phyloP scores from a whole-genome alignment of 2,888 invertebrate genomes.

The Trachelus stipa region DNA sequence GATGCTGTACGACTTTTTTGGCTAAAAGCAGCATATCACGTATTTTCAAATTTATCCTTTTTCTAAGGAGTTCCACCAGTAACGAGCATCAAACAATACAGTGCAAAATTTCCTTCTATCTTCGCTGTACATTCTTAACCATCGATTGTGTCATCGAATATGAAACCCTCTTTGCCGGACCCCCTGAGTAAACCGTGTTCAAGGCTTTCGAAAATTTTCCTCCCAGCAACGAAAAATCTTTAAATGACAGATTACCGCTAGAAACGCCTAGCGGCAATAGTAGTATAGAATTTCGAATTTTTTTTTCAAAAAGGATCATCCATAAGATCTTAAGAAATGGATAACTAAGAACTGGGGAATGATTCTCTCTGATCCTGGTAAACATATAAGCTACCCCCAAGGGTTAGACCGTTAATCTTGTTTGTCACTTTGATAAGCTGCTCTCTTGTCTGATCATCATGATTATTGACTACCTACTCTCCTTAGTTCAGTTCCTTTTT shows the following conservation, averaged over 20 bases:
- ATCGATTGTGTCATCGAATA: no score
- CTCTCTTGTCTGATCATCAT: not conserved
- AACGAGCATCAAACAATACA: not conserved
- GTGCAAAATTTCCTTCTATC: not conserved
- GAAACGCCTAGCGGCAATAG: no score
- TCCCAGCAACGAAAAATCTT: not conserved
- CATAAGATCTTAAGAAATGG: no score
- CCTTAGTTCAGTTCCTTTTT: not conserved
- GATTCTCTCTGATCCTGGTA: not conserved
- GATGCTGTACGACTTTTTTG: not conserved
- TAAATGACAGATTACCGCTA: not conserved
- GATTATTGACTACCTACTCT: not conserved
- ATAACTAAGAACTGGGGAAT: not conserved
- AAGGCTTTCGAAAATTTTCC: not conserved
- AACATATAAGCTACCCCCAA: no score
- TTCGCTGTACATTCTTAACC: not conserved
- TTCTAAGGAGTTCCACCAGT: not conserved
- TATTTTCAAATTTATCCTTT: not conserved
- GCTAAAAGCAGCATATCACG: not conserved
- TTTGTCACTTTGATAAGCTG: not conserved
- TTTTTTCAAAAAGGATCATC: not conserved
- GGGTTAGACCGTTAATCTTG: not conserved
- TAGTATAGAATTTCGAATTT: not conserved
- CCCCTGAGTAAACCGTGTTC: not conserved
- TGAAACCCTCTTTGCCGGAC: no score